Percentiles rank a stretch among this genome's conserved stretches.
These are phyloP conservation scores for Lepilemur septentrionalis DNA, from an alignment of 2,797 vertebrate genomes.

Conservation along the genomic window DNA sequence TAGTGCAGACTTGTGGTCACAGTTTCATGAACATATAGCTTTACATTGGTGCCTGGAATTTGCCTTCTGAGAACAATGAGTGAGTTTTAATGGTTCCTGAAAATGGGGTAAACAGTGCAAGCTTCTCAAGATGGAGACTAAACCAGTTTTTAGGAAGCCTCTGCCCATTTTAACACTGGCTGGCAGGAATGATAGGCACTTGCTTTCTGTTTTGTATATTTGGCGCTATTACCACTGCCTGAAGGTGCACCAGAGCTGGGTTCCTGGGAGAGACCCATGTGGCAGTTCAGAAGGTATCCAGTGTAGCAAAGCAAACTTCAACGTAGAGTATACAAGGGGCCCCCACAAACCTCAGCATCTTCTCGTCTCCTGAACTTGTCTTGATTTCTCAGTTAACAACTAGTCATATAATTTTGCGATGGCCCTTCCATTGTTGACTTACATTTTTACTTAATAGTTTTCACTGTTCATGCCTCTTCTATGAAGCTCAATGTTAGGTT, in stretches of 20 bases:
- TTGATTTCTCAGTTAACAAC: background rate
- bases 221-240: conserved; percentile 52
- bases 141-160: conserved; percentile 70
- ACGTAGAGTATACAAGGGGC: background rate
- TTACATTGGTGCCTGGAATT: background rate
- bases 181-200: conserved; percentile 4
- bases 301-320: conserved; percentile 24
- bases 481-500: background rate
- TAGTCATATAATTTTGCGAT: background rate
- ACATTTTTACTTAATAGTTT: background rate
- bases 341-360: background rate
- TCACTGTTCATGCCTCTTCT: background rate
- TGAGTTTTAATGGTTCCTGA: conserved; percentile 53
- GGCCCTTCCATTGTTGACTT: background rate
- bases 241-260: conserved; percentile 55
- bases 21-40: background rate
- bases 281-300: background rate
- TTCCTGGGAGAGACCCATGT: conserved; percentile 24
- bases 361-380: background rate
- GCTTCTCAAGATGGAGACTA: background rate
- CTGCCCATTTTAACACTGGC: conserved; percentile 46
- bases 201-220: conserved; percentile 44
- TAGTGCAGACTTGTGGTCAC: conserved; percentile 49
- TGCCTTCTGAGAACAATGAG: conserved; percentile 68
- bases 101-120: conserved; percentile 45